phyloP scores from a whole-genome alignment of 2,113 vertebrate species.

The Scophthalmus maximus region DNA sequence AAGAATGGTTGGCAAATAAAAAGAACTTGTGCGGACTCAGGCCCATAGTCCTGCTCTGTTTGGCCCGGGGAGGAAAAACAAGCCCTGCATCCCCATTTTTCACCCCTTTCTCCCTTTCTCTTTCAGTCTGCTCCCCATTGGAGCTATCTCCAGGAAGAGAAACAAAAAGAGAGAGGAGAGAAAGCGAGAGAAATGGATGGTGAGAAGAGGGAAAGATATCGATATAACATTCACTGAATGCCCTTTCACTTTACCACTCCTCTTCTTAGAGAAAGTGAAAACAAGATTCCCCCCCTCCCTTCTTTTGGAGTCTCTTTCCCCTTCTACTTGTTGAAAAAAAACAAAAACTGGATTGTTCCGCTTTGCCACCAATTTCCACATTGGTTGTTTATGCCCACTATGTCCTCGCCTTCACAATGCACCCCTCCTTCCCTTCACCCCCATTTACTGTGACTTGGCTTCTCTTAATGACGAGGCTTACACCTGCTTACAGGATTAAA shows the following conservation, averaged over 20 bases:
- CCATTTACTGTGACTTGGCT: slow-evolving; percentile 78
- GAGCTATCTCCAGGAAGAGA: slow-evolving; percentile 67
- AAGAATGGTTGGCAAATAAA: slow-evolving; percentile 70
- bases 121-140: slow-evolving; percentile 59
- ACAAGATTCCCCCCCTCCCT: slow-evolving; percentile 17
- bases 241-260: slow-evolving; percentile 40
- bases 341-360: slow-evolving; percentile 76
- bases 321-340: slow-evolving; percentile 32
- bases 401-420: slow-evolving; percentile 72
- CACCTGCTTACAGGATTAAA: slow-evolving; percentile 91
- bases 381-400: slow-evolving; percentile 72
- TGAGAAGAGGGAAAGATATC: slow-evolving; percentile 57
- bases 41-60: slow-evolving; percentile 62
- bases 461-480: slow-evolving; percentile 84
- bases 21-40: slow-evolving; percentile 71
- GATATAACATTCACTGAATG: slow-evolving; percentile 63
- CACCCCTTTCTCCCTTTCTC: slow-evolving; percentile 65
- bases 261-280: slow-evolving; percentile 39
- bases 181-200: slow-evolving; percentile 51
- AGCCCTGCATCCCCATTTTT: slow-evolving; percentile 74
- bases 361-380: slow-evolving; percentile 71
- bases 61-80: slow-evolving; percentile 68
- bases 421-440: slow-evolving; percentile 67
- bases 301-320: slow-evolving; percentile 49
- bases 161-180: slow-evolving; percentile 63